Evolutionary conservation across 2,113 vertebrate genomes (phyloP).

Genomic region (Desmodus rotundus): DNA sequence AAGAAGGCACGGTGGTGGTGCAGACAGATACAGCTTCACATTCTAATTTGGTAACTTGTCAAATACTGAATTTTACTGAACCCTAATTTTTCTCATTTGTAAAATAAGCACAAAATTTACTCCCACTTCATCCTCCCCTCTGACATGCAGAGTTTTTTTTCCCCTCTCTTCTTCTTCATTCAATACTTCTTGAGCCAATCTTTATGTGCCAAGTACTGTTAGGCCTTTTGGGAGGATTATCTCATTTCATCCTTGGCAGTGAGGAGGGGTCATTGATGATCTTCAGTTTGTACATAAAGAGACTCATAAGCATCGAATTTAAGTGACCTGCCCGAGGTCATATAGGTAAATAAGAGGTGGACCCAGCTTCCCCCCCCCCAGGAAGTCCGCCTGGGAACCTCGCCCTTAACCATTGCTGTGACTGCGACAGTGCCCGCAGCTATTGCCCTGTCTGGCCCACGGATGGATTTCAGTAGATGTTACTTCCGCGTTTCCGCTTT

Average conservation of each 20-base stretch:
- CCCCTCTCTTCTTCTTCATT: neutral
- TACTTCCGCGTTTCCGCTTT: neutral
- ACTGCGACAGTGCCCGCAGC: neutral
- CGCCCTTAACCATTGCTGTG: neutral
- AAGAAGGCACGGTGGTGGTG: accelerated
- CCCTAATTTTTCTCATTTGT: neutral
- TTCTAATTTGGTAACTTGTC: neutral
- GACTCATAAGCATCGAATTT: neutral
- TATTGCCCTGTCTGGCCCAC: neutral
- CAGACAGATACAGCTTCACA: neutral
- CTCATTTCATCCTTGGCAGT: neutral
- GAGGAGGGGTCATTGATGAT: neutral
- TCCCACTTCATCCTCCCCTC: neutral
- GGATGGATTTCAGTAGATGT: neutral
- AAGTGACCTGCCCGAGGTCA: neutral
- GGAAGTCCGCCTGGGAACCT: neutral
- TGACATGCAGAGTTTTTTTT: neutral
- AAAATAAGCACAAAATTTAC: neutral
- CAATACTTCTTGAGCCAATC: neutral
- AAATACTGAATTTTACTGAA: neutral
- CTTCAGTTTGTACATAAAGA: neutral
- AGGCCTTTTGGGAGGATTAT: neutral
- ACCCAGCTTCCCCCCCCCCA: neutral
- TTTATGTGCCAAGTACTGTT: neutral
- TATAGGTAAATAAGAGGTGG: neutral